phyloP scores from a whole-genome alignment of 2,797 vertebrate genomes.

The Phoeniculus purpureus region DNA sequence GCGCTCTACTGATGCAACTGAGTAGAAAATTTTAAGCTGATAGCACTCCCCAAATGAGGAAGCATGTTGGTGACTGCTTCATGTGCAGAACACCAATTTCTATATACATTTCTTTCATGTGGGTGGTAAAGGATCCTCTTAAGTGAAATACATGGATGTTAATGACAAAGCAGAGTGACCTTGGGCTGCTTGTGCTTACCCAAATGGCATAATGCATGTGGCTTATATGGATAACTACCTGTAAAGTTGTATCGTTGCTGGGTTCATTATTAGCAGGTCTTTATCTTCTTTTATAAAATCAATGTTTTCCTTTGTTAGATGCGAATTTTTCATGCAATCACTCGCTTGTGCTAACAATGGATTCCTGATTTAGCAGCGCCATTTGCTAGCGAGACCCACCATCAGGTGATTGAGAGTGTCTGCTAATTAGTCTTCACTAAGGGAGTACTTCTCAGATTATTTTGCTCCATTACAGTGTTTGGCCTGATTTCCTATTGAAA shows the following conservation, averaged over 20 bases:
- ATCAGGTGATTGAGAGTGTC: conserved; percentile 37
- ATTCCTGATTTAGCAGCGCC: conserved; percentile 50
- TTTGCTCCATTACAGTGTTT: conserved; percentile 13
- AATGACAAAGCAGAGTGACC: conserved; percentile 6
- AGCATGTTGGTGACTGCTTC: background rate
- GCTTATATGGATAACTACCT: conserved; percentile 31
- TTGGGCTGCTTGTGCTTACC: conserved; percentile 3
- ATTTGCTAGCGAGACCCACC: conserved; percentile 41
- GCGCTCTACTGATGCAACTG: background rate
- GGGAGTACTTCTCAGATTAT: conserved; percentile 15
- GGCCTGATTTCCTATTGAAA: conserved; percentile 52
- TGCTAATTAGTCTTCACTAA: conserved; percentile 21
- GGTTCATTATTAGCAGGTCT: conserved; percentile 51
- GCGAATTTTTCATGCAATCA: conserved; percentile 44
- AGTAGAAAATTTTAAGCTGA: background rate
- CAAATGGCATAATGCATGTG: background rate
- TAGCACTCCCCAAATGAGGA: background rate
- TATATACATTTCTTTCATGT: background rate
- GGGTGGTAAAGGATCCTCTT: background rate
- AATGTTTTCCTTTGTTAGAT: conserved; percentile 42
- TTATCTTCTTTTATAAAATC: conserved; percentile 51
- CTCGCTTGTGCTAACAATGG: conserved; percentile 52
- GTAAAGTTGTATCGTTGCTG: conserved; percentile 18
- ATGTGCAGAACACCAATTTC: background rate
- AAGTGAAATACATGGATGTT: background rate